Evolutionary conservation across 2,888 invertebrate genomes (phyloP).

Genomic region (Diarsia dahlii): DNA sequence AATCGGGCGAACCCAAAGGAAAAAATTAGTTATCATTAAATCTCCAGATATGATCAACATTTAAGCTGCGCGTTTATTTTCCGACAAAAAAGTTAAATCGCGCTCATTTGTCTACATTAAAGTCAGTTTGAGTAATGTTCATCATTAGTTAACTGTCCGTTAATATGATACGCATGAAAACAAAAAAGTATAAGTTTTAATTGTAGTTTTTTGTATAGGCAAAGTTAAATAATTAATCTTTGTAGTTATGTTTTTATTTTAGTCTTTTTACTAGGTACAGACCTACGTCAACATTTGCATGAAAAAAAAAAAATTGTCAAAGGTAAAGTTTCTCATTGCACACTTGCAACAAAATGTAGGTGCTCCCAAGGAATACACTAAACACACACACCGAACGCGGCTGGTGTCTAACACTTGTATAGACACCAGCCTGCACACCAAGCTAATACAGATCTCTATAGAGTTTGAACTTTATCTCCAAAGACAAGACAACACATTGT

Average conservation of each 20-base stretch:
- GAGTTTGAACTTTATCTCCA: too few relatives aligned
- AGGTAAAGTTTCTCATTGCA: neutral
- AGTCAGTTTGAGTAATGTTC: constrained; percentile 71
- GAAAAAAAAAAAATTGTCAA: neutral
- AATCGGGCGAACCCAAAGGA: too few relatives aligned
- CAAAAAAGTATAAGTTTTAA: constrained; percentile 45
- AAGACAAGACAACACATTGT: too few relatives aligned
- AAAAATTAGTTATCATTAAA: constrained; percentile 6
- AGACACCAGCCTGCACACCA: too few relatives aligned
- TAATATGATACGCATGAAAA: constrained; percentile 39
- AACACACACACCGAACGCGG: too few relatives aligned
- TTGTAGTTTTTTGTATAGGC: constrained; percentile 47
- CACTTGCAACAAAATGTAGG: neutral
- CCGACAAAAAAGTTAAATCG: neutral
- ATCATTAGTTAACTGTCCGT: constrained; percentile 65
- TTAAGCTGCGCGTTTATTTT: constrained; percentile 18
- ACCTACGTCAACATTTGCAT: neutral
- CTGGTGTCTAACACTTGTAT: too few relatives aligned
- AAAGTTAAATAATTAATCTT: constrained; percentile 23
- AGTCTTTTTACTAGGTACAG: neutral
- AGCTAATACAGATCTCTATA: too few relatives aligned
- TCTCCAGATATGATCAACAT: constrained; percentile 17
- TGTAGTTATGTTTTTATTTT: neutral
- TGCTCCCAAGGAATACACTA: too few relatives aligned
- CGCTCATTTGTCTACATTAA: constrained; percentile 61